Evolutionary conservation across 2,888 invertebrate genomes (phyloP).

Genomic region (Sturmia bella): DNA sequence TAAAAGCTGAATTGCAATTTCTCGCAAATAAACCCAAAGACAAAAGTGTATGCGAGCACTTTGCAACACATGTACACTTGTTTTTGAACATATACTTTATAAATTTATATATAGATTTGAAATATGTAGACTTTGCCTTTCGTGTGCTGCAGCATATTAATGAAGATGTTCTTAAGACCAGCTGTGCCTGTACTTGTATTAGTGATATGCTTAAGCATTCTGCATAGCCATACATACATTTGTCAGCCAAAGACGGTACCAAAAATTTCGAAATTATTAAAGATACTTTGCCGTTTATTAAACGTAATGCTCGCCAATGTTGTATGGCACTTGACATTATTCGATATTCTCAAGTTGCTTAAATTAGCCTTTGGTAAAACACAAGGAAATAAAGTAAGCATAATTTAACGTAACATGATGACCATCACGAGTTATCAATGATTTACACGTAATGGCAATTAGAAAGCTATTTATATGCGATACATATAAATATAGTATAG

Average conservation of each 20-base stretch:
- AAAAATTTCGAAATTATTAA: slow-evolving; percentile 32
- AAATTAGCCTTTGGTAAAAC: slow-evolving; percentile 43
- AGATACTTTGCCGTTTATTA: slow-evolving; percentile 13
- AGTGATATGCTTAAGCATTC: slow-evolving; percentile 1
- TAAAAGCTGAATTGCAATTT: slow-evolving; percentile 54
- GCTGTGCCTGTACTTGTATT: background rate
- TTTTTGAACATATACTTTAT: slow-evolving; percentile 52
- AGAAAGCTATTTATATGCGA: slow-evolving; percentile 40
- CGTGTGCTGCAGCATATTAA: slow-evolving; percentile 17
- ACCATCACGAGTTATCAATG: slow-evolving; percentile 59
- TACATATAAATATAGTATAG: background rate
- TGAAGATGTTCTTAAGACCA: slow-evolving; percentile 49
- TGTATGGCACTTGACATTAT: slow-evolving; percentile 32
- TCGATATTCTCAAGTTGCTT: slow-evolving; percentile 37
- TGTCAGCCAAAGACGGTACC: background rate
- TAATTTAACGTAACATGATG: slow-evolving; percentile 67
- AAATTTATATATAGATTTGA: slow-evolving; percentile 1
- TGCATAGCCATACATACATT: background rate
- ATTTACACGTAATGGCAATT: slow-evolving; percentile 69
- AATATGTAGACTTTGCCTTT: slow-evolving; percentile 45
- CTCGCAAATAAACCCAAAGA: slow-evolving; percentile 2
- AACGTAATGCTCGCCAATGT: background rate
- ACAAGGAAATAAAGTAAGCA: slow-evolving; percentile 58
- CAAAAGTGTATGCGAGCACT: slow-evolving; percentile 42
- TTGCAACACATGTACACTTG: slow-evolving; percentile 64